Conservation (phyloP, 2,888 invertebrate genomes). For the Thyatira batis region DNA sequence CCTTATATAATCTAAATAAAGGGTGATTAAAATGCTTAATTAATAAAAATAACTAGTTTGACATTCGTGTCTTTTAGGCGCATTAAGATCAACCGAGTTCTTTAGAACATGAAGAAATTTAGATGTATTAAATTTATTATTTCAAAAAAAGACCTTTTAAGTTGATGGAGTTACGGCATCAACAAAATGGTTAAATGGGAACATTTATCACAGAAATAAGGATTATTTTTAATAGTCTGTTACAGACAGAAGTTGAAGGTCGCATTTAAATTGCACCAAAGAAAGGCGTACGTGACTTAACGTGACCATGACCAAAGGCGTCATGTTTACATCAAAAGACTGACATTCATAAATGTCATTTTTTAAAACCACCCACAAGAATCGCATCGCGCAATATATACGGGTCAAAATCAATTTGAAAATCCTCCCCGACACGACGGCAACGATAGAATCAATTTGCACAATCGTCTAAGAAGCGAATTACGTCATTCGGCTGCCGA, state of each 20-base stretch:
- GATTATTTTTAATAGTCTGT: no score
- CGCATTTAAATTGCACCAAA: slow-evolving; percentile 32
- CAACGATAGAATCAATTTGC: slow-evolving; percentile 61
- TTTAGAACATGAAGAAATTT: no score
- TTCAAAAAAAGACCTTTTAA: no score
- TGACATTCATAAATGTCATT: slow-evolving; percentile 28
- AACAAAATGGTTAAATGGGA: no score
- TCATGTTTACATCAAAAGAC: slow-evolving; percentile 18
- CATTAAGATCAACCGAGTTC: slow-evolving; percentile 13
- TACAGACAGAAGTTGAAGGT: slow-evolving; percentile 24
- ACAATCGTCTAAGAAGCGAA: slow-evolving; percentile 56
- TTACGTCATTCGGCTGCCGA: slow-evolving; percentile 68
- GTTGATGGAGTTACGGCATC: no score
- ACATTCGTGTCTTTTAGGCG: slow-evolving; percentile 3
- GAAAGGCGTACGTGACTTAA: slow-evolving; percentile 28
- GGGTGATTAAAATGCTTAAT: slow-evolving; percentile 5
- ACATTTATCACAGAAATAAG: no score
- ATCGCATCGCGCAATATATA: slow-evolving; percentile 39
- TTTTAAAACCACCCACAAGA: slow-evolving; percentile 11
- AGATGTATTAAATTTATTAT: no score
- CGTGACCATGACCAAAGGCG: slow-evolving; percentile 2
- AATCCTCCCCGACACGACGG: slow-evolving; percentile 48
- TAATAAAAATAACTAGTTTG: slow-evolving; percentile 7
- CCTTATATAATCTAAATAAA: slow-evolving; percentile 23
- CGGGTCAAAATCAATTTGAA: slow-evolving; percentile 55